A percentile compares a stretch with the other conserved stretches of the same genome.
These are phyloP conservation scores for Alligator mississippiensis DNA, from an alignment of 2,113 vertebrate genomes.

Conservation along the genomic window DNA sequence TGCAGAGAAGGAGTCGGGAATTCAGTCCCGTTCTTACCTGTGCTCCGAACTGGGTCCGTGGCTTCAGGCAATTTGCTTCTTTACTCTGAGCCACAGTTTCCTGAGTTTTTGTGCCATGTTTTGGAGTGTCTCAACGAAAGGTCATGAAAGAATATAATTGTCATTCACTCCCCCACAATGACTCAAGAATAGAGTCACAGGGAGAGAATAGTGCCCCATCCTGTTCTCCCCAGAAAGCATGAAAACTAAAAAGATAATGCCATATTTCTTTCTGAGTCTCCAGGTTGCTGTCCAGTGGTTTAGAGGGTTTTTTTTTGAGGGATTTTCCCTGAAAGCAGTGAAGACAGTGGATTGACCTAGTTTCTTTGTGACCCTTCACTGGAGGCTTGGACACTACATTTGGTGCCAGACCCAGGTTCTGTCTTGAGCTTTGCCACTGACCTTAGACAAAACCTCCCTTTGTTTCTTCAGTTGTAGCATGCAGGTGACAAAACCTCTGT, in stretches of 20 bases:
- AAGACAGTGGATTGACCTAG: too few relatives aligned
- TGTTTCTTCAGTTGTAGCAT: not conserved
- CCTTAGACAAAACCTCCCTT: not conserved
- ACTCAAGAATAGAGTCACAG: too few relatives aligned
- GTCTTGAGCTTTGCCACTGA: not conserved
- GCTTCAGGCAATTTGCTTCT: not conserved
- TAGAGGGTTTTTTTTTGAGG: too few relatives aligned
- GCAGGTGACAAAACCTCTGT: not conserved
- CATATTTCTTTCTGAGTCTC: not conserved
- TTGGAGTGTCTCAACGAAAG: not conserved
- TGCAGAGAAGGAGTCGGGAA: not conserved
- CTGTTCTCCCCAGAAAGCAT: not conserved
- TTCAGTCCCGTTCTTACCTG: not conserved
- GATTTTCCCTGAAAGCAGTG: not conserved
- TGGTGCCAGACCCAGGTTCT: not conserved
- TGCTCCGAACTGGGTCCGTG: too few relatives aligned
- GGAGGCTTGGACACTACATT: not conserved
- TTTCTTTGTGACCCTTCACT: not conserved
- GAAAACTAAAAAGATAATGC: not conserved
- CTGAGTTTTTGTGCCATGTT: not conserved
- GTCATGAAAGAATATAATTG: not conserved
- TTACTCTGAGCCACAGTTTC: not conserved
- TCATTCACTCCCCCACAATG: not conserved
- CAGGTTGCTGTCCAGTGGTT: too few relatives aligned
- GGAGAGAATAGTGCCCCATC: not conserved